Conservation (phyloP, 2,113 vertebrate species). For the Odontesthes bonariensis region DNA sequence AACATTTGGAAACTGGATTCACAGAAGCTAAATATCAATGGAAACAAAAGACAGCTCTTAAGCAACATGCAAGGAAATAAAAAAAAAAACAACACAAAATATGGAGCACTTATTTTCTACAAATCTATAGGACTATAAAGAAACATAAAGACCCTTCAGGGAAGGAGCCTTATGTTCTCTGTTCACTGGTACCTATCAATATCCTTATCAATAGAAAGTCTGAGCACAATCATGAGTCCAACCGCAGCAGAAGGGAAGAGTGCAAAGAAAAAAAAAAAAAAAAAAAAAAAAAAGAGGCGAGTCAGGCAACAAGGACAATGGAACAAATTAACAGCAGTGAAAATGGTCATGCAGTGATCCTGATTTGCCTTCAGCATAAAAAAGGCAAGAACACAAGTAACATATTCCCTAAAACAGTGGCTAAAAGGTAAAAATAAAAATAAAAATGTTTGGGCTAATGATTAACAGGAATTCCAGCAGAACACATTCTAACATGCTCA, state of each 20-base stretch:
- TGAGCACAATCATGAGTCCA: constrained; percentile 89
- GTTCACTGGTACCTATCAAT: constrained; percentile 93
- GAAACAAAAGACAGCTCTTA: constrained; percentile 45
- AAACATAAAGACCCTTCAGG: constrained; percentile 82
- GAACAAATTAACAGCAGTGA: constrained; percentile 55
- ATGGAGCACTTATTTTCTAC: constrained; percentile 47
- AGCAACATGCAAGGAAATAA: constrained; percentile 39
- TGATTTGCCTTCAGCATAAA: constrained; percentile 32
- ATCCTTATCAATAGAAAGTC: constrained; percentile 99
- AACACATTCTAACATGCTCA: too few species aligned
- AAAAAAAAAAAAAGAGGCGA: constrained; percentile 72
- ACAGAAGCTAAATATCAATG: not conserved
- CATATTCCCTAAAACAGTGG: not conserved
- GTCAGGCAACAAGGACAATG: constrained; percentile 74
- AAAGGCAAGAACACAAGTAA: constrained; percentile 16
- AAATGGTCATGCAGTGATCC: constrained; percentile 60
- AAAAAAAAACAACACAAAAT: constrained; percentile 34
- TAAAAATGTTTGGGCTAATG: too few species aligned
- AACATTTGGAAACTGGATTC: not conserved
- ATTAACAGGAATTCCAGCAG: too few species aligned
- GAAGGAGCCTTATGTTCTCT: constrained; percentile 84
- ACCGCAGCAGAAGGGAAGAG: constrained; percentile 83
- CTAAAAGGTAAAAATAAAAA: not conserved
- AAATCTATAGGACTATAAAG: constrained; percentile 44
- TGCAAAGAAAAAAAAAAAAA: constrained; percentile 73